A percentile compares a stretch with the other conserved stretches of the same genome.
These are phyloP conservation scores for Drosophila arawakana DNA, from an alignment of 1,140 invertebrate species.

Conservation along the genomic window DNA sequence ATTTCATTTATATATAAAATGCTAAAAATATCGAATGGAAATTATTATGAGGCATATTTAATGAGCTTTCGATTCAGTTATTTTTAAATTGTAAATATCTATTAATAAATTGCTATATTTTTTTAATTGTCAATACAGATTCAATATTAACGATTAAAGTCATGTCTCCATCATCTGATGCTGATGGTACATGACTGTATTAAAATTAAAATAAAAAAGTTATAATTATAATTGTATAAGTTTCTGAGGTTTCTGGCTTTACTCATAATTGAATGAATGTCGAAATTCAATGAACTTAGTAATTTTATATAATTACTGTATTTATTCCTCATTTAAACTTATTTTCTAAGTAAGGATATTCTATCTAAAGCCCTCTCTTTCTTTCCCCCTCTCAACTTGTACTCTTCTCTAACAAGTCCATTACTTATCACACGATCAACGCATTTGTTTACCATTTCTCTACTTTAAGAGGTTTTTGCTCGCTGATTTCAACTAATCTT, in stretches of 20 bases:
- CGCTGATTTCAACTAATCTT: slow-evolving; percentile 63
- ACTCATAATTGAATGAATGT: neutral
- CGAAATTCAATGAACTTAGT: neutral
- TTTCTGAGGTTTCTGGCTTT: no score
- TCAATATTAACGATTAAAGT: no score
- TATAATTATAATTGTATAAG: no score
- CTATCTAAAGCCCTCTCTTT: neutral
- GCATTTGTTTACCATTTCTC: slow-evolving; percentile 50
- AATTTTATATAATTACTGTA: neutral
- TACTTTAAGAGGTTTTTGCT: slow-evolving; percentile 7
- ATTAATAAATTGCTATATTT: neutral
- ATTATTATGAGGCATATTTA: neutral
- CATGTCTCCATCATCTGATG: no score
- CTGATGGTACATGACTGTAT: no score
- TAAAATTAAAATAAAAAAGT: no score
- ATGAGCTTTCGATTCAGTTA: neutral
- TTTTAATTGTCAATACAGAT: neutral
- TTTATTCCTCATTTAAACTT: no score
- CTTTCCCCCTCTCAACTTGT: neutral
- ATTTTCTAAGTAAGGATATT: neutral
- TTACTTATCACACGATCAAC: slow-evolving; percentile 10
- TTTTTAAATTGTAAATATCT: neutral
- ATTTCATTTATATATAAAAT: neutral
- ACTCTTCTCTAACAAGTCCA: neutral
- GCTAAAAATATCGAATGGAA: neutral